Base-by-base conservation (phyloP, 2,797 vertebrate species). In the Urocyon cinereoargenteus region DNA sequence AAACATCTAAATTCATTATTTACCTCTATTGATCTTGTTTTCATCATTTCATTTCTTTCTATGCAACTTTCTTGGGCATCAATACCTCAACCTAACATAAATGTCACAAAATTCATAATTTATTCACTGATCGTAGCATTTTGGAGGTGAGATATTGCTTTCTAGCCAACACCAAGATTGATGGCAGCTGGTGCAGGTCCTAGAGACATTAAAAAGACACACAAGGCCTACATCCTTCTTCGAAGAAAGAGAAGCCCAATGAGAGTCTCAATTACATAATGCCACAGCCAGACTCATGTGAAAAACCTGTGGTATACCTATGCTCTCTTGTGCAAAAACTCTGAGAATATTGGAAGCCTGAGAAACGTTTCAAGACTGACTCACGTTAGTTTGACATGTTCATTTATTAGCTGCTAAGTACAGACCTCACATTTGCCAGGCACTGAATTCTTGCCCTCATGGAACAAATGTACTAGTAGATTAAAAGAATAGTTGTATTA, bases 21-120 rank as follows among this genome's bases (percentile, higher is more conserved):
- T 93, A 61, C 49, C 31, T 90, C 26, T 36, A 1, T 66, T 34
- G 28, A 61, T 78, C 19, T 24, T 55, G 1, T 73, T 77, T 97
- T 61, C n/a, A 57, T 70, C 81, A 36, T 68, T 96, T 64, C 15
- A 57, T 66, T 94, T 90, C 40, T 89, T 95, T 89, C 40, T 89
- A 22, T 0, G 21, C 8, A 51, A 66, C 45, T 61, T 64, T 83
- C 31, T 73, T 86, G 16, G 55, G 2, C n/a, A 75, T 81, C n/a
- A 93, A 68, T 64, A 92, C 78, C 34, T 51, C 28, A 59, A 36
- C 16, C 22, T 95, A 86, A 86, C 66, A 40, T 61, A 92, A 88
- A 72, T 45, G 24, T 45, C 68, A 70, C 40, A 57, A 78, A 86
- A 92, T 73, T 66, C 19, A 40, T 57, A 94, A 82, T 78, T 81